Conservation (phyloP, 2,888 invertebrate genomes). For the Druceiella hillmani region DNA sequence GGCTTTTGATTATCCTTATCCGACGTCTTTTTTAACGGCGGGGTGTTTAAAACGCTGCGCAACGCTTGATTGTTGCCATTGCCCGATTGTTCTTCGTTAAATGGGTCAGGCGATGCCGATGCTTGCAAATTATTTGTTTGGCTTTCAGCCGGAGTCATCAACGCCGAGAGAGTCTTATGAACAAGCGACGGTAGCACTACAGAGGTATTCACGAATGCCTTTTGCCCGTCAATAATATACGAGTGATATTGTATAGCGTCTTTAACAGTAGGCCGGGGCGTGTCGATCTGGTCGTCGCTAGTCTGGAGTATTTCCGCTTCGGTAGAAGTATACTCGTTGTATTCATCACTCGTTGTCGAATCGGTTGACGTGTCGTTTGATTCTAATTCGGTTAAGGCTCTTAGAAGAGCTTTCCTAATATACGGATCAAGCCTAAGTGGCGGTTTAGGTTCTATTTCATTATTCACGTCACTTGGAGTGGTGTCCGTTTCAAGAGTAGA, state of each 20-base stretch:
- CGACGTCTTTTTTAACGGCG: conserved; percentile 22
- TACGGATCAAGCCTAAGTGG: conserved; percentile 66
- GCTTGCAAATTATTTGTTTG: conserved; percentile 11
- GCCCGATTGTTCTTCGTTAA: no score
- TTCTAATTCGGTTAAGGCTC: conserved; percentile 72
- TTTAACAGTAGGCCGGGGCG: conserved; percentile 29
- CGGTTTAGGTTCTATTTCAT: conserved; percentile 43
- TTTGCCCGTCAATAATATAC: conserved; percentile 46
- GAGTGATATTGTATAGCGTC: conserved; percentile 53
- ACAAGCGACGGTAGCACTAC: conserved; percentile 5
- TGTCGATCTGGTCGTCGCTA: conserved; percentile 36
- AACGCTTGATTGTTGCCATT: conserved; percentile 8
- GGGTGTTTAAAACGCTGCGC: conserved; percentile 26
- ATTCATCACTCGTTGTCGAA: conserved; percentile 33
- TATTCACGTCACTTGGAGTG: conserved; percentile 38
- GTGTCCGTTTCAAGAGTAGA: no score
- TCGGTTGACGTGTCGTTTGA: conserved; percentile 50
- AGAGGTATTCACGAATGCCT: conserved; percentile 35
- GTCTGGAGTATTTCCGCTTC: conserved; percentile 38
- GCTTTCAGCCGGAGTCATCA: conserved; percentile 13
- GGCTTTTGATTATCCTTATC: no score
- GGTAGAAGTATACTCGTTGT: conserved; percentile 20
- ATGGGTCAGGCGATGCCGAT: conserved; percentile 36
- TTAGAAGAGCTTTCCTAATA: conserved; percentile 67
- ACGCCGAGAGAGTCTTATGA: conserved; percentile 11